phyloP scores from a whole-genome alignment of 1,140 invertebrate genomes.

The Nautilus pompilius region DNA sequence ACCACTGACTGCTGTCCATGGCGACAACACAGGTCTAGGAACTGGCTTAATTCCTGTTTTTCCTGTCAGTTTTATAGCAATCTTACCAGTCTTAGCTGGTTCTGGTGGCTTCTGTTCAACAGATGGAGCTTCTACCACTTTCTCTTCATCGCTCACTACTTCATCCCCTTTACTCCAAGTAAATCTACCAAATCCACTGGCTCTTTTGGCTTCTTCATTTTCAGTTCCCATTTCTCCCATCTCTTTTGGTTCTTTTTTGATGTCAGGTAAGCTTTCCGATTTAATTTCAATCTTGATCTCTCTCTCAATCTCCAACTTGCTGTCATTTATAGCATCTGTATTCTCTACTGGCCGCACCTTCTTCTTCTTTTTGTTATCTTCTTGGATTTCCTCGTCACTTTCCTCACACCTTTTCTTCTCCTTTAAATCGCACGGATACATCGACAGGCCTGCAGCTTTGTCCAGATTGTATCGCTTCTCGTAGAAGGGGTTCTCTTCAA shows the following conservation, averaged over 20 bases:
- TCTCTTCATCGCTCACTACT: not conserved
- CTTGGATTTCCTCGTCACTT: not conserved
- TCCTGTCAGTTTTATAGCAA: conserved; percentile 5
- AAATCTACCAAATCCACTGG: not conserved
- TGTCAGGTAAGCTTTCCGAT: too few relatives aligned
- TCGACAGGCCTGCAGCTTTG: conserved; percentile 24
- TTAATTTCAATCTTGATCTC: too few relatives aligned
- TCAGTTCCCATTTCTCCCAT: not conserved
- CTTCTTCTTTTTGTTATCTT: not conserved
- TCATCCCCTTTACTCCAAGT: not conserved
- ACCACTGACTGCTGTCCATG: not conserved
- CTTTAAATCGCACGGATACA: not conserved
- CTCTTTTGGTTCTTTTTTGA: not conserved
- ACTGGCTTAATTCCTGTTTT: conserved; percentile 3
- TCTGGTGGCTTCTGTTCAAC: too few relatives aligned
- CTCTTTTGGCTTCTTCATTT: not conserved
- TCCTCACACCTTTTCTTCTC: not conserved
- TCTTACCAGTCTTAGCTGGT: not conserved
- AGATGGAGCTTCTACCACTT: not conserved
- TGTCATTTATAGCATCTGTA: too few relatives aligned
- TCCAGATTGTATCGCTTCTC: conserved; percentile 40
- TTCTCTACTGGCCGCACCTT: conserved; percentile 3
- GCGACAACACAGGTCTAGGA: not conserved
- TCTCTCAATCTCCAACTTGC: too few relatives aligned
- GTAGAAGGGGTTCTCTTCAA: conserved; percentile 40